A percentile compares a stretch with the other conserved stretches of the same genome.
These are phyloP conservation scores for Ophonus ardosiacus DNA, from an alignment of 2,888 invertebrate genomes.

Conservation along the genomic window DNA sequence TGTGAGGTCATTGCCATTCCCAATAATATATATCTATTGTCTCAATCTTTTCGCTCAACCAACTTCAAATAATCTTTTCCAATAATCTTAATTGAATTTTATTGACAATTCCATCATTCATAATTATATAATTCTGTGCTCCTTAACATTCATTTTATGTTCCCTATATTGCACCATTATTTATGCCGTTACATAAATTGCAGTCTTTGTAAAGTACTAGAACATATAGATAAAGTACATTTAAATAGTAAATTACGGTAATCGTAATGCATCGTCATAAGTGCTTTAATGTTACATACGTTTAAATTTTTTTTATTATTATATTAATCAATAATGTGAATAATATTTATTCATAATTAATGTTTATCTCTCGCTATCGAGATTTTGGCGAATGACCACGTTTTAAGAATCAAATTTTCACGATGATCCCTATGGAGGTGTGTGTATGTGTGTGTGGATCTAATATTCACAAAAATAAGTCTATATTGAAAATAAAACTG, in stretches of 20 bases:
- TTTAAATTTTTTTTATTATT: neutral
- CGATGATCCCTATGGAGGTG: no score
- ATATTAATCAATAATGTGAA: neutral
- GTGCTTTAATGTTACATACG: neutral
- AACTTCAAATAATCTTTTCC: conserved; percentile 1
- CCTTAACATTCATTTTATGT: neutral
- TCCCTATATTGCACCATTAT: neutral
- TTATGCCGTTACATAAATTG: neutral
- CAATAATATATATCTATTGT: neutral
- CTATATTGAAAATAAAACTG: no score
- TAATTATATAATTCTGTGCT: conserved; percentile 1
- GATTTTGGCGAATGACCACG: no score
- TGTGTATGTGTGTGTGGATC: no score
- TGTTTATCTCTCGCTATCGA: no score
- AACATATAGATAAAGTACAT: neutral
- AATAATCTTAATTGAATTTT: conserved; percentile 34
- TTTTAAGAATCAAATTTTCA: no score
- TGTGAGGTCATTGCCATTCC: neutral
- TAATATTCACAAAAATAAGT: no score
- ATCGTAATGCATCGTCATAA: neutral
- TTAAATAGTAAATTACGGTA: neutral
- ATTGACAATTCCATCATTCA: conserved; percentile 4
- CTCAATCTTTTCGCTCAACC: neutral
- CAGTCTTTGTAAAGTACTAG: neutral
- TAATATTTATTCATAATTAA: neutral